phyloP scores from a whole-genome alignment of 2,888 invertebrate genomes.

The Caenorhabditis imperialis region DNA sequence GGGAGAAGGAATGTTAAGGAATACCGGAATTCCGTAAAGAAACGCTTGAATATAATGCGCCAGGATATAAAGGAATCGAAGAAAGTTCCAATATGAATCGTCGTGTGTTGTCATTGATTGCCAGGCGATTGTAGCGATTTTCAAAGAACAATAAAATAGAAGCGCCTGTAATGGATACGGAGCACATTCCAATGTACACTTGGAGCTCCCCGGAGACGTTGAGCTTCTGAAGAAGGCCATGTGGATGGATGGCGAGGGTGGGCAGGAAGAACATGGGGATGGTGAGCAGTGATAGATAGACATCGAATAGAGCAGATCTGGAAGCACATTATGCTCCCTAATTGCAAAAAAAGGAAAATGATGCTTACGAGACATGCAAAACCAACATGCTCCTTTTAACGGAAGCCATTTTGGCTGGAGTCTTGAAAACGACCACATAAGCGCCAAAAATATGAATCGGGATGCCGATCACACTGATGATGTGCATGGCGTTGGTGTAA shows the following conservation, averaged over 20 bases:
- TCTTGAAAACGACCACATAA: too few species aligned
- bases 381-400: too few species aligned
- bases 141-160: not conserved
- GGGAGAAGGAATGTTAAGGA: not conserved
- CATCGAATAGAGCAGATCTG: not conserved
- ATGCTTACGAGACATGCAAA: too few species aligned
- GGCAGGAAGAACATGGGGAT: not conserved
- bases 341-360: too few species aligned
- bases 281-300: slow-evolving; percentile 1
- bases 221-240: not conserved
- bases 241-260: not conserved
- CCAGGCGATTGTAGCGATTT: not conserved
- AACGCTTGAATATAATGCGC: not conserved
- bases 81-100: not conserved
- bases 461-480: not conserved
- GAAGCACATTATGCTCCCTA: not conserved
- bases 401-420: too few species aligned
- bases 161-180: not conserved
- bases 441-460: too few species aligned
- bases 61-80: not conserved
- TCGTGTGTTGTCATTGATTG: not conserved
- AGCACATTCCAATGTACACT: not conserved
- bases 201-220: not conserved
- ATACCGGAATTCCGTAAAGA: not conserved
- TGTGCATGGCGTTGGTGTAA: not conserved